Conservation (phyloP, 2,888 invertebrate species). For the Sarcophaga carnaria region DNA sequence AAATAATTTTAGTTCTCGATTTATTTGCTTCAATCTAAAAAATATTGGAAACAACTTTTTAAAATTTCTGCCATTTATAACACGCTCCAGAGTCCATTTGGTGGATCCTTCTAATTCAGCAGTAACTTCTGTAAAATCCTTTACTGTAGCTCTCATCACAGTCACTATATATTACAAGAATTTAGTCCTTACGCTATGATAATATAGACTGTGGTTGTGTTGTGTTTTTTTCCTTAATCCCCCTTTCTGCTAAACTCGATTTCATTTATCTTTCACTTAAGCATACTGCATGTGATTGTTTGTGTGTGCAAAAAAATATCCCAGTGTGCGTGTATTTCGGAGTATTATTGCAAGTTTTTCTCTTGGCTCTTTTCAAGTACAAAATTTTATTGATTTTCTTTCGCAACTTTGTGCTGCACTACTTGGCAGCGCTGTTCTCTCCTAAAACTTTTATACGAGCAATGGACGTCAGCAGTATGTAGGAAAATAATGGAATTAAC, state of each 20-base stretch:
- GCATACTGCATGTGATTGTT: not conserved
- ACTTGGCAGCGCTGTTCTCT: not conserved
- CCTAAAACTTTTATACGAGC: not conserved
- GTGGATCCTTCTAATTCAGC: too few relatives aligned
- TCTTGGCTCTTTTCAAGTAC: slow-evolving; percentile 42
- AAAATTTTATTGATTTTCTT: slow-evolving; percentile 59
- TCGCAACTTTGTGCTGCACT: not conserved
- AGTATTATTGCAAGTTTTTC: too few relatives aligned
- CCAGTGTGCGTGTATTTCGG: not conserved
- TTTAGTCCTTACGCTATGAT: not conserved
- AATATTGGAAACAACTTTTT: too few relatives aligned
- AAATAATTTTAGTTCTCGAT: too few relatives aligned
- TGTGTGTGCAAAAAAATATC: not conserved
- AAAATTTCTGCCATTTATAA: too few relatives aligned
- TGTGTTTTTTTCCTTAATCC: not conserved
- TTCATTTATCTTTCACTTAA: not conserved
- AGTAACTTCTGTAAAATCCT: too few relatives aligned
- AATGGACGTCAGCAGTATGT: not conserved
- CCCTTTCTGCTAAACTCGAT: not conserved
- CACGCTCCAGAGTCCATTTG: too few relatives aligned
- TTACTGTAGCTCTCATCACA: not conserved
- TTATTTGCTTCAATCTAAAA: too few relatives aligned
- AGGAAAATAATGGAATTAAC: slow-evolving; percentile 1
- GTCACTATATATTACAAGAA: not conserved
- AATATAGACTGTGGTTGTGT: not conserved